These are phyloP conservation scores for Podarcis siculus DNA, from an alignment of 2,797 vertebrate genomes.

Conservation along the genomic window DNA sequence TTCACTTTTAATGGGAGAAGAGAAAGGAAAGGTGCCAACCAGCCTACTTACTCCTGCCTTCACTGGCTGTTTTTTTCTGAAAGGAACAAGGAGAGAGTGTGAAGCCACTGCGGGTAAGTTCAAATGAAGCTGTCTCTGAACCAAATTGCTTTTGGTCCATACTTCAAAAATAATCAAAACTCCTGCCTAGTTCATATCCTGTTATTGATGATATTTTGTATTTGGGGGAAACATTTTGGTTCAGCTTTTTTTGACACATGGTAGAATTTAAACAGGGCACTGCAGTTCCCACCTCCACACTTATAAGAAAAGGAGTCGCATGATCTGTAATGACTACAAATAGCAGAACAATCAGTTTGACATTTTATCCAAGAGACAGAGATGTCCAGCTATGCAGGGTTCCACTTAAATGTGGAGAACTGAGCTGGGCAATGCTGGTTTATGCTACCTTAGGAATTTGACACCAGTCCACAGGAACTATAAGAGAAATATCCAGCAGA, in stretches of 20 bases:
- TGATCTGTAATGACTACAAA: constrained; percentile 30
- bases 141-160: no score
- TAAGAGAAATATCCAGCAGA: constrained; percentile 23
- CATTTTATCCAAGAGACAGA: neutral
- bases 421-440: neutral
- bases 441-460: neutral
- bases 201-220: no score
- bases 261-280: constrained; percentile 18
- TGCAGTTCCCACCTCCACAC: neutral
- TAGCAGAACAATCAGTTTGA: neutral
- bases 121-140: no score
- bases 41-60: neutral
- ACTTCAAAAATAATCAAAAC: neutral
- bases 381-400: neutral
- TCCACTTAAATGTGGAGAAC: constrained; percentile 9
- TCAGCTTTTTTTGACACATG: neutral
- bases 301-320: constrained; percentile 10
- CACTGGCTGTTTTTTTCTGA: neutral
- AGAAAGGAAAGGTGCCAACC: neutral
- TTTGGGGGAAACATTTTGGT: neutral
- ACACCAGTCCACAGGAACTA: neutral
- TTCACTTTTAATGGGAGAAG: no score
- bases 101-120: neutral
- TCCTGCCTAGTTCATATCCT: neutral
- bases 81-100: neutral